Base-by-base conservation (phyloP, 2,113 vertebrate species). In the Passer domesticus region DNA sequence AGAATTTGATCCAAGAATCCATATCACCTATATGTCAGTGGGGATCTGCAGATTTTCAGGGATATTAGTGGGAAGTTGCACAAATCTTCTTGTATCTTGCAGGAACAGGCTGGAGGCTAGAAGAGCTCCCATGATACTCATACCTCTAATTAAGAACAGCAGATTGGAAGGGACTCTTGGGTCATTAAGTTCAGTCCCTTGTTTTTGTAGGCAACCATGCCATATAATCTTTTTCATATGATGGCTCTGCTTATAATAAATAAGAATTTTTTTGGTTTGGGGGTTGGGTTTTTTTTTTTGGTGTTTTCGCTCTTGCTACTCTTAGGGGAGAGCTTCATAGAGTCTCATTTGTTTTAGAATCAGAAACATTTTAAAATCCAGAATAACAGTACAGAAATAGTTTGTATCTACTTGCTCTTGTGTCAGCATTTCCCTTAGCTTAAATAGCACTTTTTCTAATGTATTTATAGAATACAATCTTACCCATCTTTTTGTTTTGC, bases 131-230 rank as follows among this genome's bases (percentile, higher is more conserved):
- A 83, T 95, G 87, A 88, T 72, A 85, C 87, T 96, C 93, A 88
- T 94, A 73, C 19, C 77, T 91, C 94, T 97, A 97, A 96, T 96
- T 92, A 96, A 90, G 88, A 95, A 95, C 95, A 97, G 95, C 92
- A 93, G 55, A 96, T 66, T 97, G 96, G 94, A 95, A 95, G 60
- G 50, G 86, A 93, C 94, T 97, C 43, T 93, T 92, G 88, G 96
- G 95, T 95, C 88, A 33, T 2, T 63, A 76, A 96, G 94, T 97
- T 97, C 94, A 96, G 94, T 80, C 83, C 90, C 92, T 94, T 97
- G 89, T 95, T 97, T 95, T 95, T 94, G 86, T 93, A 94, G 88
- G 92, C 90, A 97, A 33, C 46, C 68, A 81, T 80, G 90, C 56
- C 86, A 95, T 83, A 67, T 88, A 95, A 94, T 94, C 88, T 96